A percentile compares a stretch with the other conserved stretches of the same genome.
These are phyloP conservation scores for Drosophila sucinea DNA, from an alignment of 1,140 invertebrate genomes.

Conservation along the genomic window DNA sequence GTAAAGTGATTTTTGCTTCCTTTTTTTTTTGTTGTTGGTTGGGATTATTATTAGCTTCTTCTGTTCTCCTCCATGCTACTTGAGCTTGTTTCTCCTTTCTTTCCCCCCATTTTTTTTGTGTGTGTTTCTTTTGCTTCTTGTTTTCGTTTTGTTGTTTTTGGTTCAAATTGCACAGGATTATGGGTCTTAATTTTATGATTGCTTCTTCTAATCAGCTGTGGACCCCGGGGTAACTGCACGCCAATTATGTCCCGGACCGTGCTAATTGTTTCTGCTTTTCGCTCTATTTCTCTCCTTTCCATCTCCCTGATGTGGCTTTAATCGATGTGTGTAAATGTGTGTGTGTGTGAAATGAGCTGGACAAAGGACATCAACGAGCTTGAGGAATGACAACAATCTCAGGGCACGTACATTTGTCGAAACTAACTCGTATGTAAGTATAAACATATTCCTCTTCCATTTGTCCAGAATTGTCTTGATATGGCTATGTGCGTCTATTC, in stretches of 20 bases:
- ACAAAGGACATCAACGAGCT: conserved; percentile 12
- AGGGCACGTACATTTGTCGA: conserved; percentile 2
- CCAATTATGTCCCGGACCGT: conserved; percentile 71
- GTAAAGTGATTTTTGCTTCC: conserved; percentile 61
- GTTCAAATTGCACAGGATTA: conserved; percentile 74
- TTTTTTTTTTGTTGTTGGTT: conserved; percentile 12
- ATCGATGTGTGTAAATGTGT: conserved; percentile 14
- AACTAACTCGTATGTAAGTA: neutral
- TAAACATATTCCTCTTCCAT: conserved; percentile 1
- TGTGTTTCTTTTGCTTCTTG: neutral
- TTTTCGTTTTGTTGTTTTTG: conserved; percentile 47
- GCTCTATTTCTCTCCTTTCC: conserved; percentile 17
- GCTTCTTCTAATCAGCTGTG: conserved; percentile 71
- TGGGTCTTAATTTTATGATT: conserved; percentile 81
- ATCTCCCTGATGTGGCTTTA: conserved; percentile 3
- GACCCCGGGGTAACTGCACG: conserved; percentile 66
- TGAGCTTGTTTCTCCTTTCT: neutral
- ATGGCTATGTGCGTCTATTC: neutral
- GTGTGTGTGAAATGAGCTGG: conserved; percentile 19
- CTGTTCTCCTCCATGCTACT: conserved; percentile 18
- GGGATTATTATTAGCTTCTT: conserved; percentile 40
- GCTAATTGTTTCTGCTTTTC: conserved; percentile 72
- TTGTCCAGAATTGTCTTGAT: conserved; percentile 10
- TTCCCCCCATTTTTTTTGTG: too few species aligned
- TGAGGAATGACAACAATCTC: conserved; percentile 13